Evolutionary conservation across 2,888 invertebrate species (phyloP), one percentile per base, ranked within the genome.

Genomic region (Lacanobia oleracea): DNA sequence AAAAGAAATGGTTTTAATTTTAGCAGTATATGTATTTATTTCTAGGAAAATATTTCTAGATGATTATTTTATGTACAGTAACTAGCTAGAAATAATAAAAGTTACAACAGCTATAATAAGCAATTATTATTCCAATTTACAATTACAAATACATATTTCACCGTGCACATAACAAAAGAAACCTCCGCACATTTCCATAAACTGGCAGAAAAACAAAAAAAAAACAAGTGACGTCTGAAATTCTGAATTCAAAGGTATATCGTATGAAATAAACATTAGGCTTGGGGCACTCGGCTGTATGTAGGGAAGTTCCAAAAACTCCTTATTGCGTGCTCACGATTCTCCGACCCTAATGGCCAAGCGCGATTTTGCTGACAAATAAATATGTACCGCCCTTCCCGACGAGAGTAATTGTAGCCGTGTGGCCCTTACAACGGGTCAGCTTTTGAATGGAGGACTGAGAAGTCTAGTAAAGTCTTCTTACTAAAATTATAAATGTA

Each of bases 361-460:
- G 89, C 89, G 91, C 91, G 93, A 94, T 93, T 94, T 93, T 85
- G 94, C 94, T 93, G 93, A 94, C 94, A 94, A 94, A 94, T 94
- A 94, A 94, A 94, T 94, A 94, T 91, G 92, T 92, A 92, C 92
- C 90, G 88, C 89, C 90, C 88, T 91, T 88, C 88, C 90, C 87
- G 81, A 82, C 88, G 88, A 90, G 89, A 92, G 90, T 91, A 91
- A 92, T 92, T 92, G 92, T 92, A 88, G 87, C 86, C 80, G 88
- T 87, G 74, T 78, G 88, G 91, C 91, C 89, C 88, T 82, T 66
- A 89, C 80, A 80, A 27, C 45, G 14, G 50, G 62, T n/a, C 65
- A 21, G 18, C n/a, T 56, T 40, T 21, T n/a, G 1, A 21, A 14
- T 3, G 10, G 1, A 21, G 3, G 16, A 40, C 14, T 21, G 21